Evolutionary conservation across 2,888 invertebrate genomes (phyloP), one percentile per base, ranked within the genome.

Genomic region (Chrysodeixis includens): DNA sequence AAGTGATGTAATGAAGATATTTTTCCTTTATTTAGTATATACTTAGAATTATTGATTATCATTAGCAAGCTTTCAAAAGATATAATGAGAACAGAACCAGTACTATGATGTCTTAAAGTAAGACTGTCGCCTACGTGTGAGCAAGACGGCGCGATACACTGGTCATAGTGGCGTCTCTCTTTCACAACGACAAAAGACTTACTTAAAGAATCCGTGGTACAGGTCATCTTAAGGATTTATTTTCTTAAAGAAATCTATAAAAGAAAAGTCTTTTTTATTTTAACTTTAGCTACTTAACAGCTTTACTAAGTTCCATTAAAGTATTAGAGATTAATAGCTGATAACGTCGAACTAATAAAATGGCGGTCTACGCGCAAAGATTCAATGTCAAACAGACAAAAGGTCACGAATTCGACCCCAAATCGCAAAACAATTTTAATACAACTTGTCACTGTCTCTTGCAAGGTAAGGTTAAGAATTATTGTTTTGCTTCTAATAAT

Each of bases 1-100:
- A 66, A 72, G 55, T 56, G 46, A 8, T 62, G 20, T 58, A 72
- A 62, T 62, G 56, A 62, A 62, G 53, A 62, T 35, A 51, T 49
- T 49, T 63, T 22, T 54, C 32, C 20, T 46, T 60, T 61, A 49
- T 56, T 67, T 62, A 20, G 16, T 56, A 67, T 18, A 53, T 51
- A 51, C 56, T 46, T 30, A n/a, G 56, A 63, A 60, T 59, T 0
- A 46, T 63, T 46, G 56, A 22, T 44, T 60, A 63, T 58, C 30
- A 46, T 55, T 71, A 32, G 26, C 26, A 51, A 44, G 26, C 26
- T 30, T 62, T 59, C 8, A 35, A 20, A 22, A 26, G 32, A 16
- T 14, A 30, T 62, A 62, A 49, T 8, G 55, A 46, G 44, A 18
- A n/a, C 22, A 22, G n/a, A 22, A 44, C n/a, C 8, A n/a, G 14